phyloP scores from a whole-genome alignment of 2,113 vertebrate species.

The Tetraodon nigroviridis region DNA sequence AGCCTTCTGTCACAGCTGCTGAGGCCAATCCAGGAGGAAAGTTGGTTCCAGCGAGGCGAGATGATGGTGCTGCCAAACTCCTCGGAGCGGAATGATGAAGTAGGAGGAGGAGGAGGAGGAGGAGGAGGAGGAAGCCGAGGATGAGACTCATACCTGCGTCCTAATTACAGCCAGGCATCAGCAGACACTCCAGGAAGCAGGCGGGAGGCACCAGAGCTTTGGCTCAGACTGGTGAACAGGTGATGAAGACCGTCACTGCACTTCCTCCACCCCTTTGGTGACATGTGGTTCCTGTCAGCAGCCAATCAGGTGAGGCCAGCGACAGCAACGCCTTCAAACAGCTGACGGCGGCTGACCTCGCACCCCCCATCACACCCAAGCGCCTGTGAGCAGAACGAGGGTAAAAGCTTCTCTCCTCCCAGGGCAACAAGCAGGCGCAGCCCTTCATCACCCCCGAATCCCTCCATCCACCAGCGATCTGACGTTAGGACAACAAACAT shows the following conservation, averaged over 20 bases:
- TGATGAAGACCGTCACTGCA: background rate
- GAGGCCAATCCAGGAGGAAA: slow-evolving; percentile 29
- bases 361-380: too few relatives aligned
- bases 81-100: slow-evolving; percentile 24
- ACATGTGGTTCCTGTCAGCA: too few relatives aligned
- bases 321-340: too few relatives aligned
- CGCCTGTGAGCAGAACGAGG: too few relatives aligned
- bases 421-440: too few relatives aligned
- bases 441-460: background rate
- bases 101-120: slow-evolving; percentile 31
- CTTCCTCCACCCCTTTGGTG: too few relatives aligned
- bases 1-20: slow-evolving; percentile 4
- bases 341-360: too few relatives aligned
- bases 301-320: too few relatives aligned
- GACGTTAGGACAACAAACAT: too few relatives aligned
- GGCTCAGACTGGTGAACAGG: slow-evolving; percentile 19
- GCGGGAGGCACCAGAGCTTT: background rate
- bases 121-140: slow-evolving; percentile 20
- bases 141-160: slow-evolving; percentile 10
- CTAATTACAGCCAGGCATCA: slow-evolving; percentile 21
- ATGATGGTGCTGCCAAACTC: slow-evolving; percentile 19
- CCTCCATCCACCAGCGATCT: too few relatives aligned
- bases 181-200: too few relatives aligned
- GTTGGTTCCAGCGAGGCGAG: slow-evolving; percentile 39
- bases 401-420: too few relatives aligned